These are phyloP conservation scores for Squalus acanthias DNA, from an alignment of 2,797 vertebrate species.

Conservation along the genomic window DNA sequence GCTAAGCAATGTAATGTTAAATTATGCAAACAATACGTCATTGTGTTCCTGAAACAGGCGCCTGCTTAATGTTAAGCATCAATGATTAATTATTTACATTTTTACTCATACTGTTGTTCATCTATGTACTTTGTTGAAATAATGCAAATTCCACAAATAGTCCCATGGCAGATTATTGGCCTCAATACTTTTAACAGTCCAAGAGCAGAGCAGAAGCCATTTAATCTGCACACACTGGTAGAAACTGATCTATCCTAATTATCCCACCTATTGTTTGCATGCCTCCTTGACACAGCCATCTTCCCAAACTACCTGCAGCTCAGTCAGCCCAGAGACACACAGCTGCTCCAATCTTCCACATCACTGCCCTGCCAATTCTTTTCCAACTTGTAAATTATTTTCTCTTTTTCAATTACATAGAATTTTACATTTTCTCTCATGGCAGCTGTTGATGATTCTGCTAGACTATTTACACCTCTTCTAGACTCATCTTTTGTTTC, in stretches of 20 bases:
- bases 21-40: neutral
- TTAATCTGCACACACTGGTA: neutral
- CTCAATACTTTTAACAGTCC: neutral
- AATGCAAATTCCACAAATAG: neutral
- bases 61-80: neutral
- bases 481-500: no score
- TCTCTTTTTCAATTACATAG: no score
- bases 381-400: no score
- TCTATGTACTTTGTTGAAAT: neutral
- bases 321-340: neutral
- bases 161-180: neutral
- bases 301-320: neutral
- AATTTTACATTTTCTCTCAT: no score
- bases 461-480: no score
- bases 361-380: neutral
- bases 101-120: neutral
- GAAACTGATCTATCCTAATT: neutral
- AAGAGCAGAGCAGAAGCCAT: neutral
- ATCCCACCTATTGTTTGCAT: neutral
- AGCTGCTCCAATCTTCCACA: neutral
- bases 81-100: neutral
- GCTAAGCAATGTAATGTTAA: neutral
- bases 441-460: no score
- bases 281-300: neutral
- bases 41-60: neutral